phyloP scores from a whole-genome alignment of 2,888 invertebrate species.

The Aleiodes alternator region DNA sequence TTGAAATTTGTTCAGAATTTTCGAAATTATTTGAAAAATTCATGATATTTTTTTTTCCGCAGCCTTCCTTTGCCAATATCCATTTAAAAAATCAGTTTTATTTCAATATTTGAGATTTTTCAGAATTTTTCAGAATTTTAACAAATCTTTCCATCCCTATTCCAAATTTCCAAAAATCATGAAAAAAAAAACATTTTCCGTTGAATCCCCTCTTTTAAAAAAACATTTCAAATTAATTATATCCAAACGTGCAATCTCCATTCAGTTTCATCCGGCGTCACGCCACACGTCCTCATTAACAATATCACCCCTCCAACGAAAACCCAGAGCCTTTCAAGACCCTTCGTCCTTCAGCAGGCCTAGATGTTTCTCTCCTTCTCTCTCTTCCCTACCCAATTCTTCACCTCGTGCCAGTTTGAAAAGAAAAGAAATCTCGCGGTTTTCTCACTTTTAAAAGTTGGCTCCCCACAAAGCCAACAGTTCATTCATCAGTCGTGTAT shows the following conservation, averaged over 20 bases:
- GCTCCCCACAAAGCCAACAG: slow-evolving; percentile 10
- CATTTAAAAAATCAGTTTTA: too few relatives aligned
- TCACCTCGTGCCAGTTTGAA: too few relatives aligned
- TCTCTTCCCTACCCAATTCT: too few relatives aligned
- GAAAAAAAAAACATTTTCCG: neutral
- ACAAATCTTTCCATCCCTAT: too few relatives aligned
- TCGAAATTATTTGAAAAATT: too few relatives aligned
- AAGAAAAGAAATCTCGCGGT: slow-evolving; percentile 16
- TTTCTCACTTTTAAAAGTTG: slow-evolving; percentile 22
- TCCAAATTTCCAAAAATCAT: too few relatives aligned
- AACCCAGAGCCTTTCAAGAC: neutral
- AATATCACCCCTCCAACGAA: slow-evolving; percentile 52
- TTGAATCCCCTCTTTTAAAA: neutral
- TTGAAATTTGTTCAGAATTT: too few relatives aligned
- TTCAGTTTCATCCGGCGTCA: slow-evolving; percentile 58
- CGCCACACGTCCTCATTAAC: slow-evolving; percentile 67
- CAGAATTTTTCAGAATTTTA: too few relatives aligned
- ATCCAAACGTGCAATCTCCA: slow-evolving; percentile 53
- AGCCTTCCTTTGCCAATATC: too few relatives aligned
- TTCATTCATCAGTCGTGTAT: slow-evolving; percentile 23
- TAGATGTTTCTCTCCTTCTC: neutral
- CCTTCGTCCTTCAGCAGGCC: neutral
- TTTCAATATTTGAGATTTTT: too few relatives aligned
- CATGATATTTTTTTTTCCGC: too few relatives aligned
- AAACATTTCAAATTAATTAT: slow-evolving; percentile 60